Base-by-base conservation (phyloP, 2,113 vertebrate genomes). In the Malurus alboscapulatus region DNA sequence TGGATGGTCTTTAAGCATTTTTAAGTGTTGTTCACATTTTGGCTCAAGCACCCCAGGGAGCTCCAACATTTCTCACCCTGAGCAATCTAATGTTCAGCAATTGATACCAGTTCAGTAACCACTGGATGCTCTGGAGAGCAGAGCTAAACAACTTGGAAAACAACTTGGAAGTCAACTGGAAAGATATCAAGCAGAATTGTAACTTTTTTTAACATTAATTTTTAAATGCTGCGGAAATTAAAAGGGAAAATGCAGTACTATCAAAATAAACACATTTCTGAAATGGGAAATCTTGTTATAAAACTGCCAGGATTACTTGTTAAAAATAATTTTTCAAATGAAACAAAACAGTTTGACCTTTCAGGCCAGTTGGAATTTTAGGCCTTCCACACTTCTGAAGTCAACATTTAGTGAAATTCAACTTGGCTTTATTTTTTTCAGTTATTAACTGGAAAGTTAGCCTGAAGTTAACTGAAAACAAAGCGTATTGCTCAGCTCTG, bases 281-380 rank as follows among this genome's bases (percentile, higher is more conserved):
- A 79, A 69, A 38, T 25, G 40, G 54, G 14, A 82, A 69, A 22
- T 24, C 36, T 51, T 42, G 6, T 38, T 29, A 26, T 20, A 27
- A 67, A 71, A 74, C 20, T 19, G 3, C 6, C 51, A 71, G 47
- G 51, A 50, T 44, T 38, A 40, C 38, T 53, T 0, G 0, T 36
- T 45, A 45, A 50, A 87, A 47, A 32, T 32, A 24, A 2, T 17
- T 82, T 88, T 40, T 58, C 47, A 40, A 74, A 30, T 17, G 66
- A n/a, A 81, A 24, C 11, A 32, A 59, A 65, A 63, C 3, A 27
- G 3, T 38, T 87, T 5, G 1, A 48, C 12, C 17, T 55, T 53
- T 26, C 40, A 62, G 50, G 24, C 30, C 40, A 38, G 11, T 38
- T 38, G 38, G 38, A 38, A 38, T 55, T 53, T 26, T 36, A 62